These are phyloP conservation scores for Sterna hirundo DNA, from an alignment of 2,113 vertebrate genomes.

Conservation along the genomic window DNA sequence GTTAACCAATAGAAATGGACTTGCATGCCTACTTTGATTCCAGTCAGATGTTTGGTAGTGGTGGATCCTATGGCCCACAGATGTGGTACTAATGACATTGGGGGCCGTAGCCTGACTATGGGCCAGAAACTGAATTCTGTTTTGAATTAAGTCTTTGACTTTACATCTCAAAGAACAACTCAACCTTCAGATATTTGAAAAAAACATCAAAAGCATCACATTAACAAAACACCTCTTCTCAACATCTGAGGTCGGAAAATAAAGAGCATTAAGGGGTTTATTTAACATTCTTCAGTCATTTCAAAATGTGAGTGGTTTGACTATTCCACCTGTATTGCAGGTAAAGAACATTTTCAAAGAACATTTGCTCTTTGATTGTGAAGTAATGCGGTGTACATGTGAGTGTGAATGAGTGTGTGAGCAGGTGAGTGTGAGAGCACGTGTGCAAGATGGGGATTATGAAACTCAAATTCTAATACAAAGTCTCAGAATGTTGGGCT, in stretches of 20 bases:
- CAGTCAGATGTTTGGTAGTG: background rate
- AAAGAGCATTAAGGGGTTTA: background rate
- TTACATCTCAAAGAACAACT: background rate
- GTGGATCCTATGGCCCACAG: background rate
- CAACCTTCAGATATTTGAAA: background rate
- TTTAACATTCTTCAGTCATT: background rate
- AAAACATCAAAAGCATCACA: background rate
- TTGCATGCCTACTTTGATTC: background rate
- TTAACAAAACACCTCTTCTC: background rate
- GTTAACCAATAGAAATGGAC: background rate
- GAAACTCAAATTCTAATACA: background rate
- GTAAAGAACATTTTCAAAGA: background rate
- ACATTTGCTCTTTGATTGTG: background rate
- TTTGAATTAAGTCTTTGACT: background rate
- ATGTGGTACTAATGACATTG: background rate
- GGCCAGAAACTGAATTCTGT: background rate
- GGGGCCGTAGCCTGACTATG: background rate
- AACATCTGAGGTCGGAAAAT: background rate
- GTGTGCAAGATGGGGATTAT: rapidly evolving
- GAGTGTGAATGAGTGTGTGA: background rate
- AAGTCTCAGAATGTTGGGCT: background rate
- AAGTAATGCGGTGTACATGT: background rate
- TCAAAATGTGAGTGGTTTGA: background rate
- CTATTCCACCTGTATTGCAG: background rate
- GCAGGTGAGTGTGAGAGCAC: background rate